Evolutionary conservation across 2,888 invertebrate genomes (phyloP).

Genomic region (Synanthedon tipuliformis): DNA sequence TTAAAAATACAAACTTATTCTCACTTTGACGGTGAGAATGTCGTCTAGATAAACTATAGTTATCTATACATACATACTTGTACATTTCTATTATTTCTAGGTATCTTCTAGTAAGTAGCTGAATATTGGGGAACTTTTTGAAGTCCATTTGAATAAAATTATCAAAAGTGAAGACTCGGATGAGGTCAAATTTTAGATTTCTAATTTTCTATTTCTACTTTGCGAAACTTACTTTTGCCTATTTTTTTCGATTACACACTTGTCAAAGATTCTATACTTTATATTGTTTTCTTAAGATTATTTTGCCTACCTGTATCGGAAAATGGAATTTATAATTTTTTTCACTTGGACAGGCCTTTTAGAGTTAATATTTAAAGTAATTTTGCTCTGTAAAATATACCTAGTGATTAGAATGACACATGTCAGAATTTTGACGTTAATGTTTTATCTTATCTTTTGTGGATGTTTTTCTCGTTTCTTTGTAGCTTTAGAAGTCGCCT

Average conservation of each 20-base stretch:
- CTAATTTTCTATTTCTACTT: no score
- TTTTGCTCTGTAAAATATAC: constrained; percentile 1
- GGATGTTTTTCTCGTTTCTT: no score
- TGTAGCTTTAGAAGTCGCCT: no score
- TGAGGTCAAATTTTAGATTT: no score
- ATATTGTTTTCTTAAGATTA: not conserved
- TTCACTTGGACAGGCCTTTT: constrained; percentile 11
- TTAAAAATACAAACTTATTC: not conserved
- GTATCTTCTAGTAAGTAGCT: constrained; percentile 28
- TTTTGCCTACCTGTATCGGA: constrained; percentile 1
- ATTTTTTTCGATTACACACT: no score
- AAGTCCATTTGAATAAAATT: constrained; percentile 18
- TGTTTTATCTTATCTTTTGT: no score
- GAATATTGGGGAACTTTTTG: constrained; percentile 18
- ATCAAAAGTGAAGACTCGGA: not conserved
- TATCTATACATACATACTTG: constrained; percentile 15
- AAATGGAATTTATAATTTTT: constrained; percentile 9
- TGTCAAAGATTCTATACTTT: not conserved
- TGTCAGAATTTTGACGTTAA: no score
- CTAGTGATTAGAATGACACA: no score
- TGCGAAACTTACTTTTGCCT: no score
- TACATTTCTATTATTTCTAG: constrained; percentile 42
- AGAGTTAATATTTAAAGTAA: constrained; percentile 16
- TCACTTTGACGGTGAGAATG: not conserved
- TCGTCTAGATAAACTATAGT: constrained; percentile 8